Evolutionary conservation across 2,888 invertebrate species (phyloP), one percentile per base, ranked within the genome.

Genomic region (Abrostola triplasia): DNA sequence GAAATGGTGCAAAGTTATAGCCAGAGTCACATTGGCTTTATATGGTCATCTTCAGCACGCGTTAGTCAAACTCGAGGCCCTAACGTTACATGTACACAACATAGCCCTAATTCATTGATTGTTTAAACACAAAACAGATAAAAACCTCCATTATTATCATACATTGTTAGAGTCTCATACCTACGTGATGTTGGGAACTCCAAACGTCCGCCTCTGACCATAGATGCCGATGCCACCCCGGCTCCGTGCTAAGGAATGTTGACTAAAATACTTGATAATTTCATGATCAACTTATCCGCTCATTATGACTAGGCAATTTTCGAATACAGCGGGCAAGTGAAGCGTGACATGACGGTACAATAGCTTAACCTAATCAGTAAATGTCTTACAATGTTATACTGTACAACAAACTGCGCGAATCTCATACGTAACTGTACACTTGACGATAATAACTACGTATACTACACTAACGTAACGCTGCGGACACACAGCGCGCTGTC

Each of bases 371-470:
- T 83, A 84, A 79, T 82, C 80, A 85, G 81, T 81, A 83, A 74
- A 70, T 75, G 65, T 75, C 68, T 77, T 76, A 80, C 51, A 75
- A 73, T 79, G 84, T 78, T 85, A 87, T 90, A 89, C 91, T 91
- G 88, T 91, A 77, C 71, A 86, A 87, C 83, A 85, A 86, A 73
- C 81, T 79, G 80, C 79, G 84, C 84, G 88, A 94, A 94, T 94
- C 94, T 94, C 94, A 94, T 92, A 89, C 90, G 94, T 94, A 94
- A 94, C 94, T 94, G 94, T 94, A 94, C 93, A 93, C 82, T 87
- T 84, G 87, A 87, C 84, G 84, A 81, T 71, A 76, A 74, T 68
- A 76, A 75, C 66, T 79, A 73, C 9, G 12, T 62, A 63, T 74
- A 76, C 65, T 75, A 80, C 64, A 72, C 70, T 77, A 78, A 76